Conservation (phyloP, 1,140 invertebrate species). For the Daktulosphaira vitifoliae region DNA sequence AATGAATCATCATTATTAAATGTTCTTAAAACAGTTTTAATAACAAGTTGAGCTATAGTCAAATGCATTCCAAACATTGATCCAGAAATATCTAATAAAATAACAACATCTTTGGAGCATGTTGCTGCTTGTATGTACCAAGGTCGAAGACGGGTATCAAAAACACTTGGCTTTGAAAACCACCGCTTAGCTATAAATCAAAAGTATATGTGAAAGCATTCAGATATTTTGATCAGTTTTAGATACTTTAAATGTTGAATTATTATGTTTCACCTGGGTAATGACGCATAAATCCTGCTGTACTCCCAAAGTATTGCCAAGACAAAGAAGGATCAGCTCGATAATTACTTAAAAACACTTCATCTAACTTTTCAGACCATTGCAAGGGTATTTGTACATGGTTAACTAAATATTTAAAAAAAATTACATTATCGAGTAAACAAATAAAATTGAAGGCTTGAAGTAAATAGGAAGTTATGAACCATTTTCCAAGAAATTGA, state of each 20-base stretch:
- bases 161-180: conserved; percentile 48
- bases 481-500: too few species aligned
- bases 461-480: conserved; percentile 42
- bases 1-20: conserved; percentile 97
- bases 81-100: conserved; percentile 90
- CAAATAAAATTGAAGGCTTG: conserved; percentile 42
- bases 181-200: conserved; percentile 38
- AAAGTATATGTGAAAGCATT: background rate
- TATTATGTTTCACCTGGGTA: conserved; percentile 61
- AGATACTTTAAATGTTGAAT: background rate
- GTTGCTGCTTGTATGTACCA: conserved; percentile 97
- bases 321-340: conserved; percentile 74
- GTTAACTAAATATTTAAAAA: conserved; percentile 13
- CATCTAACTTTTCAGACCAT: conserved; percentile 79
- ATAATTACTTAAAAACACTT: conserved; percentile 77
- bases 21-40: conserved; percentile 82
- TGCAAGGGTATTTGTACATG: conserved; percentile 55
- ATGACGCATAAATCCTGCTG: conserved; percentile 79
- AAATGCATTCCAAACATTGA: conserved; percentile 87
- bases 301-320: conserved; percentile 95
- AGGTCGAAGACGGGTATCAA: conserved; percentile 74
- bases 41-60: conserved; percentile 69
- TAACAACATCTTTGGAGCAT: conserved; percentile 94
- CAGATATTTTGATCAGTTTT: background rate
- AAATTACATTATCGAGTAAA: conserved; percentile 46